These are phyloP conservation scores for Oostethus manadensis DNA, from an alignment of 2,113 vertebrate species.

Conservation along the genomic window DNA sequence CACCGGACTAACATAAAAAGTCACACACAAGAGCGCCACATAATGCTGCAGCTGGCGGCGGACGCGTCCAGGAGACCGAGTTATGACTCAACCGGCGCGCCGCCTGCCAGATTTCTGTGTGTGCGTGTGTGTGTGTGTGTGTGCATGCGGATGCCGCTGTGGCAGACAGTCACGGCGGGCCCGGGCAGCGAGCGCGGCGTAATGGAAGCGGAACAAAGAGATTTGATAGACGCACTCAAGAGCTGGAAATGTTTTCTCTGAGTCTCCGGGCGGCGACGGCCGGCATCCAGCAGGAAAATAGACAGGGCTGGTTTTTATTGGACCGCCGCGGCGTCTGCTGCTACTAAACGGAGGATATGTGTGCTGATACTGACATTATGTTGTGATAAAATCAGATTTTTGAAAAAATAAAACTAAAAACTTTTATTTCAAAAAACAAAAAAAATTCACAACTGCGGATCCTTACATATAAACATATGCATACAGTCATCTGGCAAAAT, in stretches of 20 bases:
- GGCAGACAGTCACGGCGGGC: conserved; percentile 42
- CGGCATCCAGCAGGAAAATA: conserved; percentile 47
- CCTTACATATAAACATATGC: neutral
- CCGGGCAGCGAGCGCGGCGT: conserved; percentile 49
- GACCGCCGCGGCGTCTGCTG: conserved; percentile 41
- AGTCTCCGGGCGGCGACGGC: conserved; percentile 50
- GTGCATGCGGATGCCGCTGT: neutral
- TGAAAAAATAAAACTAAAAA: too few species aligned
- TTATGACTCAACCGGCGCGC: conserved; percentile 56
- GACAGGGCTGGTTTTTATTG: conserved; percentile 56
- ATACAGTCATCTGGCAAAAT: conserved; percentile 1
- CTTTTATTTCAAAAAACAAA: too few species aligned
- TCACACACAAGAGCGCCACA: conserved; percentile 39
- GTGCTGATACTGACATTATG: conserved; percentile 9
- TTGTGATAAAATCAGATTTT: conserved; percentile 11
- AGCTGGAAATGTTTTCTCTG: conserved; percentile 53
- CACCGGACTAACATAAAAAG: conserved; percentile 31
- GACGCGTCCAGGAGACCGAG: conserved; percentile 44
- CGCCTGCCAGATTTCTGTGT: conserved; percentile 47
- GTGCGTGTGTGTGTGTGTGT: conserved; percentile 3
- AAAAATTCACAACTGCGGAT: neutral
- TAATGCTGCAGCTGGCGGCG: conserved; percentile 52
- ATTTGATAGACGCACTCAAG: conserved; percentile 53
- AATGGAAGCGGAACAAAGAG: conserved; percentile 61
- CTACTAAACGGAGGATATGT: conserved; percentile 25